Percentiles rank a stretch among this genome's conserved stretches.
Evolutionary conservation across 2,888 invertebrate species (phyloP).

Genomic region (Phyllotreta cruciferae): DNA sequence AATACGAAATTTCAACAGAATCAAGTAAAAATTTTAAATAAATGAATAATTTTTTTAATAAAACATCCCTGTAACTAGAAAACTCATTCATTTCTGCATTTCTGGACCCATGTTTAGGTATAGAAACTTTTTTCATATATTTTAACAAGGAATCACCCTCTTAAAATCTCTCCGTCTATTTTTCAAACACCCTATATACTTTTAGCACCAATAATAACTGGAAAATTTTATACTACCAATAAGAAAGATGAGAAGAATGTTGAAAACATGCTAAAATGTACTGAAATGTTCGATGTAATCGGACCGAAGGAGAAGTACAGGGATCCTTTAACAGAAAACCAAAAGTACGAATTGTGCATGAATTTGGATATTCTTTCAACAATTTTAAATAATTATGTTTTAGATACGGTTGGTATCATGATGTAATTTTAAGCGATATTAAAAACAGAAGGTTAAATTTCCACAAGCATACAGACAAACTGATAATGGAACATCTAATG

Average conservation of each 20-base stretch:
- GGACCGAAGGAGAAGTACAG: conserved; percentile 53
- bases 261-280: conserved; percentile 47
- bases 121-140: too few relatives aligned
- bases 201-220: conserved; percentile 52
- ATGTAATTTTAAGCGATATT: conserved; percentile 25
- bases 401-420: conserved; percentile 61
- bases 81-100: too few relatives aligned
- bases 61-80: too few relatives aligned
- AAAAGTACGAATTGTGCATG: conserved; percentile 48
- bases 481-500: conserved; percentile 55
- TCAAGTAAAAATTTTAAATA: too few relatives aligned
- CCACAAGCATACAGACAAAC: conserved; percentile 60
- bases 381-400: conserved; percentile 28
- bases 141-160: too few relatives aligned
- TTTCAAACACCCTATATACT: too few relatives aligned
- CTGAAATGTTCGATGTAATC: conserved; percentile 49
- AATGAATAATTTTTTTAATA: too few relatives aligned
- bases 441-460: conserved; percentile 57
- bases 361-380: not conserved
- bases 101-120: too few relatives aligned
- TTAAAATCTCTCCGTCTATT: too few relatives aligned
- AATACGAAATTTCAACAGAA: too few relatives aligned
- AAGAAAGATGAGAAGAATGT: conserved; percentile 39
- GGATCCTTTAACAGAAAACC: conserved; percentile 57
- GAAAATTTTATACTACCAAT: conserved; percentile 54